Evolutionary conservation across 1,140 invertebrate species (phyloP).

Genomic region (Drosophila tani): DNA sequence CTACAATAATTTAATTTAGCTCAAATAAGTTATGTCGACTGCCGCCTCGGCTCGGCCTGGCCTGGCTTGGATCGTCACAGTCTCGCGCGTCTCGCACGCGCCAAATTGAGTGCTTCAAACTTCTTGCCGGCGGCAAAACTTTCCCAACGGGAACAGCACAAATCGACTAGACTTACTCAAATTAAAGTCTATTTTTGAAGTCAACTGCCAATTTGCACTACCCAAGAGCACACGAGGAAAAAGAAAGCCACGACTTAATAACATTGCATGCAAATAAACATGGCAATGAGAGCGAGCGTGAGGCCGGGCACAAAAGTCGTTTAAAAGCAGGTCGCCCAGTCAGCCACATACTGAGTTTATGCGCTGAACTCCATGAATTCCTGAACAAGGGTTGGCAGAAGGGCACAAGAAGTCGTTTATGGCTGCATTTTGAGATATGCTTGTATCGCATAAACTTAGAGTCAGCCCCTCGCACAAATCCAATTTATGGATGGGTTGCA

Average conservation of each 20-base stretch:
- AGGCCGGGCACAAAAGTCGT: slow-evolving; percentile 47
- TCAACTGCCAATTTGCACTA: slow-evolving; percentile 75
- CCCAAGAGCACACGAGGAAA: slow-evolving; percentile 8
- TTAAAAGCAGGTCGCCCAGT: slow-evolving; percentile 50
- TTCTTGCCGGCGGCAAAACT: slow-evolving; percentile 51
- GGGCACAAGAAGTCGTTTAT: not conserved
- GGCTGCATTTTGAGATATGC: no score
- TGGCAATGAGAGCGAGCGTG: slow-evolving; percentile 50
- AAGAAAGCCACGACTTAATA: slow-evolving; percentile 52
- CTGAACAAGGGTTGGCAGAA: not conserved
- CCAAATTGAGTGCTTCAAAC: slow-evolving; percentile 77
- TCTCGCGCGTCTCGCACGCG: slow-evolving; percentile 53
- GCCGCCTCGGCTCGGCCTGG: slow-evolving; percentile 38
- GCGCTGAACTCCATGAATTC: slow-evolving; percentile 3
- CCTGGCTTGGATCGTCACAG: slow-evolving; percentile 53
- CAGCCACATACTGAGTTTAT: not conserved
- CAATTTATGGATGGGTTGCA: slow-evolving; percentile 15
- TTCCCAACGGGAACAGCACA: slow-evolving; percentile 43
- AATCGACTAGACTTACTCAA: slow-evolving; percentile 52
- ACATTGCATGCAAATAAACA: slow-evolving; percentile 77
- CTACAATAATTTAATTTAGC: slow-evolving; percentile 79
- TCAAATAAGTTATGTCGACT: slow-evolving; percentile 71
- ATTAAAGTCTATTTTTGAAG: slow-evolving; percentile 75
- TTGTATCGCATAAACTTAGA: not conserved
- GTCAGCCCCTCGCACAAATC: not conserved